A percentile compares a stretch with the other conserved stretches of the same genome.
These are phyloP conservation scores for Actinernus sp. DNA, from an alignment of 92 coral and sea anemone species.

Conservation along the genomic window DNA sequence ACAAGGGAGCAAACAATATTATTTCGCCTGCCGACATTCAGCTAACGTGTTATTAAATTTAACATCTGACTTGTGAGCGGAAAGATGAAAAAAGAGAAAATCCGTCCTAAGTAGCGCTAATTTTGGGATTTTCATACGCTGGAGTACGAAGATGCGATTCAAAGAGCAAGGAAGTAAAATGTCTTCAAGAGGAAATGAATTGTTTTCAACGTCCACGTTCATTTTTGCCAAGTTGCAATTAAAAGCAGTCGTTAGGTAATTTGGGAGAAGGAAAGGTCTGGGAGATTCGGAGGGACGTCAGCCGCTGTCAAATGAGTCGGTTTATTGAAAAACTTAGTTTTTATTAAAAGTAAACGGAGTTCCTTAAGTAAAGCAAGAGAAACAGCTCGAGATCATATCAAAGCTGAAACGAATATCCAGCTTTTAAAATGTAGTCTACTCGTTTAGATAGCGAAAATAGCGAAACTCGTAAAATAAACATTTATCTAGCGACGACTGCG, in stretches of 20 bases:
- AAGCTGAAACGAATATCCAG: no score
- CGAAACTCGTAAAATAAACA: neutral
- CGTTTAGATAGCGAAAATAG: neutral
- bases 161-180: neutral
- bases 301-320: no score
- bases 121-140: conserved; percentile 37
- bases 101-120: conserved; percentile 36
- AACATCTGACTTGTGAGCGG: conserved; percentile 56
- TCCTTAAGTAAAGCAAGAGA: no score
- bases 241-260: neutral
- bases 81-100: conserved; percentile 41
- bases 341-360: no score
- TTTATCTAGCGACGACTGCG: no score
- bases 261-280: no score
- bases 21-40: conserved; percentile 59
- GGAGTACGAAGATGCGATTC: neutral
- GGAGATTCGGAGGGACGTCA: no score
- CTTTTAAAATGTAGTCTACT: neutral
- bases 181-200: conserved; percentile 2
- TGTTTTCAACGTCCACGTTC: neutral
- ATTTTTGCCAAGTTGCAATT: no score
- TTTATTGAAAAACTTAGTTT: no score
- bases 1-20: conserved; percentile 41
- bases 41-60: conserved; percentile 57
- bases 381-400: no score